Percentiles rank a stretch among this genome's conserved stretches.
Conservation (phyloP, 2,888 invertebrate species). For the Halictus quadricinctus region DNA sequence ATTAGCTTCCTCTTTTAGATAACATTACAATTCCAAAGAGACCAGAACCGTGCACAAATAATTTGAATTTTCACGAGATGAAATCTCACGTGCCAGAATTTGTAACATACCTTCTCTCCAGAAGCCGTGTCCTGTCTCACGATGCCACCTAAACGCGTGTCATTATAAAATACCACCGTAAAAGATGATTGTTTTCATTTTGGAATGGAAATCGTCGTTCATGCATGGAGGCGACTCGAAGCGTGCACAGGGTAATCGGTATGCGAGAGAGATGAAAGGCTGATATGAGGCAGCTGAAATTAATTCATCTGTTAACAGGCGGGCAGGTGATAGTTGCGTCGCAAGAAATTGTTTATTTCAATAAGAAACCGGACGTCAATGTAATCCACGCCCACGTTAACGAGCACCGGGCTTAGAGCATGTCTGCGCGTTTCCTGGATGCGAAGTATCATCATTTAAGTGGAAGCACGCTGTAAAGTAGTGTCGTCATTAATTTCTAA, state of each 20-base stretch:
- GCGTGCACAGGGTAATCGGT: background rate
- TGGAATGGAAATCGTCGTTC: background rate
- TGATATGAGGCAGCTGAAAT: background rate
- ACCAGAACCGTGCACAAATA: background rate
- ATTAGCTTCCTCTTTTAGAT: background rate
- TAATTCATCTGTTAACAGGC: conserved; percentile 31
- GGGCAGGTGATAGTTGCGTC: background rate
- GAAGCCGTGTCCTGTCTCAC: background rate
- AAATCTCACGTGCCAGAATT: background rate
- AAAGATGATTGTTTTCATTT: background rate
- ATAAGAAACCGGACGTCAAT: conserved; percentile 41
- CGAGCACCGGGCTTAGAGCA: conserved; percentile 24
- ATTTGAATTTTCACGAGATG: background rate
- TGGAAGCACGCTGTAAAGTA: conserved; percentile 49
- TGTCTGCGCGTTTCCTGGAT: conserved; percentile 51
- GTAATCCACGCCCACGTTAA: conserved; percentile 49
- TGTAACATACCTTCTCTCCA: background rate
- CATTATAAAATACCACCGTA: background rate
- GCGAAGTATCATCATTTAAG: conserved; percentile 61
- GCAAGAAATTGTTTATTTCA: conserved; percentile 47
- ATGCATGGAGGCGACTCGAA: background rate
- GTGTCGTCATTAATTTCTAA: conserved; percentile 59
- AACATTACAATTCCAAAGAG: background rate
- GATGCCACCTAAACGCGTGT: background rate
- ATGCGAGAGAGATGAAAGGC: background rate